Percentiles rank a stretch among this genome's conserved stretches.
Evolutionary conservation across 2,113 vertebrate genomes (phyloP).

Genomic region (Brachirus orientalis): DNA sequence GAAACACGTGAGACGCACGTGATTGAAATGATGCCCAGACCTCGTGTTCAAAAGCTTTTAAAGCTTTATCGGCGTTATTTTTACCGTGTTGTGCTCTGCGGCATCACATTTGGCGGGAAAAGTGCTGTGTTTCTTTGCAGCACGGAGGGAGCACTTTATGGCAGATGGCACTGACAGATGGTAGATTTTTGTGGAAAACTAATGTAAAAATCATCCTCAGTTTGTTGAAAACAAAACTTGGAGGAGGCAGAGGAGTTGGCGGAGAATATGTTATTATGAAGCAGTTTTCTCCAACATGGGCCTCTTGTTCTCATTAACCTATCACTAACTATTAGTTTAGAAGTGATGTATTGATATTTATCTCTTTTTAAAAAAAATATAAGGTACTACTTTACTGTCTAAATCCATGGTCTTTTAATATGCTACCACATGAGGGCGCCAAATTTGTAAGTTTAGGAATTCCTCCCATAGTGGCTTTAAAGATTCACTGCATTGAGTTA

Average conservation of each 20-base stretch:
- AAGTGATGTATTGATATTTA: too few relatives aligned
- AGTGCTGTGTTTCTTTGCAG: slow-evolving; percentile 36
- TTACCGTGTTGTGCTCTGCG: neutral
- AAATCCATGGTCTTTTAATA: too few relatives aligned
- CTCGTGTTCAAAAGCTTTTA: neutral
- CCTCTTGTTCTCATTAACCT: neutral
- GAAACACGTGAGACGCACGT: neutral
- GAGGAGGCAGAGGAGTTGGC: neutral
- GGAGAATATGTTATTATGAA: neutral
- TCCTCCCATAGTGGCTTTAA: neutral
- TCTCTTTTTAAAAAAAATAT: too few relatives aligned
- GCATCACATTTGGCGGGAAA: slow-evolving; percentile 44
- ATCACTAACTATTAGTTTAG: too few relatives aligned
- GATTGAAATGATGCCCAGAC: neutral
- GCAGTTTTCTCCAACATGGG: neutral
- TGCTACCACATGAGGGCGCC: slow-evolving; percentile 8
- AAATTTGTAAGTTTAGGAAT: neutral
- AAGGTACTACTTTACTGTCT: too few relatives aligned
- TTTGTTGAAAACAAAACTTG: slow-evolving; percentile 40
- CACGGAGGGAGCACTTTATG: slow-evolving; percentile 46
- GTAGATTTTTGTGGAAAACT: slow-evolving; percentile 42
- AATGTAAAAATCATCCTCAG: slow-evolving; percentile 46
- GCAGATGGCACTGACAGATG: slow-evolving; percentile 72
- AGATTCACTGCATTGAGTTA: too few relatives aligned
- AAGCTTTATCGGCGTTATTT: neutral